phyloP scores from a whole-genome alignment of 1,140 invertebrate genomes.

The Teleopsis dalmanni region DNA sequence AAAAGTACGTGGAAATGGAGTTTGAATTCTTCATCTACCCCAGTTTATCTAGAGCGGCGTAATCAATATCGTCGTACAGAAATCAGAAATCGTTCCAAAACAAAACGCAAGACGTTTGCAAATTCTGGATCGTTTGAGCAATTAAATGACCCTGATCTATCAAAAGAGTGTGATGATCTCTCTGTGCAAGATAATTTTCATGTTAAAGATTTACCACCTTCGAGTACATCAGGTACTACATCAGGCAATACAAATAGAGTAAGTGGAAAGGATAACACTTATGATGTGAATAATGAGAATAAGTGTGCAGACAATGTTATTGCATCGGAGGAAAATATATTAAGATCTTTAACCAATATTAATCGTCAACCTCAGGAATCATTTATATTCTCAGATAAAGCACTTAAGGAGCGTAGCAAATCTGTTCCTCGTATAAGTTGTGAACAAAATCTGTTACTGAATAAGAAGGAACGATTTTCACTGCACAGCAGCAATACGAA shows the following conservation, averaged over 20 bases:
- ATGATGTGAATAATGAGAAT: neutral
- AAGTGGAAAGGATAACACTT: neutral
- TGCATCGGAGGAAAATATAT: neutral
- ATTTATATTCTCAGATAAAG: conserved; percentile 32
- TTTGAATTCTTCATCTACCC: conserved; percentile 56
- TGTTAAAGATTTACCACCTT: neutral
- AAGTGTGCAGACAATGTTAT: neutral
- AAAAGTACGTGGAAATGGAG: conserved; percentile 44
- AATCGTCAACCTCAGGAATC: conserved; percentile 21
- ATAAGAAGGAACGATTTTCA: conserved; percentile 19
- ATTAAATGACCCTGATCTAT: conserved; percentile 30
- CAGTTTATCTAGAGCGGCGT: conserved; percentile 81
- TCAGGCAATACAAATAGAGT: neutral
- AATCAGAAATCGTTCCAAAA: conserved; percentile 54
- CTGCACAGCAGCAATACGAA: conserved; percentile 31
- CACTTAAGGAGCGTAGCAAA: conserved; percentile 40
- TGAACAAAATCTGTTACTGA: conserved; percentile 21
- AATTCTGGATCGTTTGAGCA: conserved; percentile 37
- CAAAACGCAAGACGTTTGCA: conserved; percentile 44
- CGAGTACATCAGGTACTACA: conserved; percentile 10
- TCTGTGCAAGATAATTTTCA: neutral
- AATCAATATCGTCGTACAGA: conserved; percentile 41
- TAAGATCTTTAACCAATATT: neutral
- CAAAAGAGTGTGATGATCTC: neutral
- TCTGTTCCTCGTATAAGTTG: conserved; percentile 36